A percentile compares a stretch with the other conserved stretches of the same genome.
These are phyloP conservation scores for Phrynocephalus versicolor DNA, from an alignment of 2,113 vertebrate species.

Conservation along the genomic window DNA sequence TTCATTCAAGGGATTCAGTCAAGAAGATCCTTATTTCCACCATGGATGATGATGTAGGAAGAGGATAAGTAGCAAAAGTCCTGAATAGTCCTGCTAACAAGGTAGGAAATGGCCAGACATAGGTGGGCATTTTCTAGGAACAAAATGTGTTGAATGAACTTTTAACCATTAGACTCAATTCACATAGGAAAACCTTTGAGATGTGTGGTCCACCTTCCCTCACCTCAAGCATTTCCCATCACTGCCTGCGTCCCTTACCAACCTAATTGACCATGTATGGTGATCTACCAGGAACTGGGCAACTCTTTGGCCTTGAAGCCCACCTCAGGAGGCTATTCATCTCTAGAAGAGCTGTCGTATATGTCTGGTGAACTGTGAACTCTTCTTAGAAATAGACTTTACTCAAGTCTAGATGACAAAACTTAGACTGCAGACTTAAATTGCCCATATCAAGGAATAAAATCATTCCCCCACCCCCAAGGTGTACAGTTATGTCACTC, in stretches of 20 bases:
- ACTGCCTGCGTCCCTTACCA: background rate
- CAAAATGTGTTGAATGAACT: background rate
- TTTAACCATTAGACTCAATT: background rate
- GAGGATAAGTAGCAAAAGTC: background rate
- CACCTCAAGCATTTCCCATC: too few relatives aligned
- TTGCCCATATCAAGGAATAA: background rate
- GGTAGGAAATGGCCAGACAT: background rate
- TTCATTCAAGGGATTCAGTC: slow-evolving; percentile 34
- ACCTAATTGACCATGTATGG: background rate
- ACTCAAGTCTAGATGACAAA: background rate
- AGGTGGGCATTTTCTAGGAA: background rate
- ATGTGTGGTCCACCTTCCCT: too few relatives aligned
- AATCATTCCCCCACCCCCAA: background rate
- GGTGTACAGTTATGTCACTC: background rate
- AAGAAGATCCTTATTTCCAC: slow-evolving; percentile 46
- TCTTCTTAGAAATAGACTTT: background rate
- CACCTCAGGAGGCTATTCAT: background rate
- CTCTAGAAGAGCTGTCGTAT: background rate
- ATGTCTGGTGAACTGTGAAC: background rate
- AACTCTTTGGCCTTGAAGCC: background rate
- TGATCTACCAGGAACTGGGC: background rate
- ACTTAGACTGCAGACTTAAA: background rate
- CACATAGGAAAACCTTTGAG: too few relatives aligned
- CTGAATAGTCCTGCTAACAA: background rate
- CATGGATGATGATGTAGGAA: background rate